Conservation (phyloP, 1,140 invertebrate genomes). For the Drosophila willistoni region DNA sequence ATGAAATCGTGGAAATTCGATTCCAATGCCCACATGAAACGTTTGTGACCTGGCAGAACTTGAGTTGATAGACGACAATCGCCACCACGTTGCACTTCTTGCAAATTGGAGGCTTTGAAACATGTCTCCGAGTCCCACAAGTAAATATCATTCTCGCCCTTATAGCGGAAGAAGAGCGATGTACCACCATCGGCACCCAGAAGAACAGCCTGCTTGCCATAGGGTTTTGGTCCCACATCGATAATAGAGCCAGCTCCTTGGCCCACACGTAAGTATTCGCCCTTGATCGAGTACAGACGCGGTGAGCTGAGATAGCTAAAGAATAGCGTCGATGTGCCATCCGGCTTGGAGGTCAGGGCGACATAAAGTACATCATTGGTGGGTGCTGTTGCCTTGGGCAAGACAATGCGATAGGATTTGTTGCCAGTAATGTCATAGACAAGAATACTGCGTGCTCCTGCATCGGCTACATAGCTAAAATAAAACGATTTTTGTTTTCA, state of each 20-base stretch:
- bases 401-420: constrained; percentile 85
- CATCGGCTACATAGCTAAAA: constrained; percentile 85
- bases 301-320: constrained; percentile 86
- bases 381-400: constrained; percentile 84
- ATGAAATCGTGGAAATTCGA: constrained; percentile 88
- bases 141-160: constrained; percentile 86
- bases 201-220: constrained; percentile 84
- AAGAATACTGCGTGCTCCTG: constrained; percentile 85
- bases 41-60: constrained; percentile 85
- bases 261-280: constrained; percentile 84
- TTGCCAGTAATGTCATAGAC: constrained; percentile 85
- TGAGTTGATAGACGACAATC: constrained; percentile 86
- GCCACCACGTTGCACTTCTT: constrained; percentile 85
- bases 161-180: constrained; percentile 85
- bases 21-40: constrained; percentile 86
- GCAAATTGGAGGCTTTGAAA: constrained; percentile 85
- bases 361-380: constrained; percentile 86
- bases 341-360: constrained; percentile 83
- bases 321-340: constrained; percentile 84
- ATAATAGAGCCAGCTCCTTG: constrained; percentile 84
- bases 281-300: constrained; percentile 85
- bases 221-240: constrained; percentile 85
- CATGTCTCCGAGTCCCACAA: constrained; percentile 86
- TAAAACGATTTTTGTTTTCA: not conserved
- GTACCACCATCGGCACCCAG: constrained; percentile 86